Base-by-base conservation (phyloP, 2,113 vertebrate species). In the Notothenia rossii region DNA sequence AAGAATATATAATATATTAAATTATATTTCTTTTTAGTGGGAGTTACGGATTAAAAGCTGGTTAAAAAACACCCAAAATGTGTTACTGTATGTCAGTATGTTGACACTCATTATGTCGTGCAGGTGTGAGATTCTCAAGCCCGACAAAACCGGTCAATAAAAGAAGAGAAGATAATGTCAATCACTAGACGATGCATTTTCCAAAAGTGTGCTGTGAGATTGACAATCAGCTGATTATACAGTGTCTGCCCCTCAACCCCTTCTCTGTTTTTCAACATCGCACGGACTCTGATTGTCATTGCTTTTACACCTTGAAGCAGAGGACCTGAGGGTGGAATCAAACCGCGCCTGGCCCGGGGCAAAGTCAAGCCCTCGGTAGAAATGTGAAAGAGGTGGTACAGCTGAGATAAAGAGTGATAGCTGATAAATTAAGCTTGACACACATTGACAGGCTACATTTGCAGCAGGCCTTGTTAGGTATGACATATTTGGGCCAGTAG, bases 391-490 rank as follows among this genome's bases (percentile, higher is more conserved):
- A 66, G 54, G 82, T 79, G 68, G 82, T 79, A 89, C 80, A 87
- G 83, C 80, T 86, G 86, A 79, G 86, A 90, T 88, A 86, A 90
- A 90, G 81, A 86, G 76, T 43, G 79, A 85, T 89, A 63, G 86
- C 85, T 94, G 93, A 94, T 93, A 90, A 93, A 94, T 89, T 87
- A 93, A 86, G 65, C 87, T 76, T 92, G 93, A 93, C 89, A 91
- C 70, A 74, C 92, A 95, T 94, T 85, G 91, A 94, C 93, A 93
- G 86, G 79, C 88, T 91, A 91, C 92, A 93, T 94, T 94, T 92
- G 88, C 88, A 87, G 91, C 84, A 12, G 82, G 83, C 79, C 92
- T 90, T 90, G 90, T 93, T 91, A 92, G 90, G 81, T 88, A 87
- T 92, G 94, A 94, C 92, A 94, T 82, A 94, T 94, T 92, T 76